phyloP scores from a whole-genome alignment of 2,888 invertebrate genomes.

The Neoaliturus tenellus region DNA sequence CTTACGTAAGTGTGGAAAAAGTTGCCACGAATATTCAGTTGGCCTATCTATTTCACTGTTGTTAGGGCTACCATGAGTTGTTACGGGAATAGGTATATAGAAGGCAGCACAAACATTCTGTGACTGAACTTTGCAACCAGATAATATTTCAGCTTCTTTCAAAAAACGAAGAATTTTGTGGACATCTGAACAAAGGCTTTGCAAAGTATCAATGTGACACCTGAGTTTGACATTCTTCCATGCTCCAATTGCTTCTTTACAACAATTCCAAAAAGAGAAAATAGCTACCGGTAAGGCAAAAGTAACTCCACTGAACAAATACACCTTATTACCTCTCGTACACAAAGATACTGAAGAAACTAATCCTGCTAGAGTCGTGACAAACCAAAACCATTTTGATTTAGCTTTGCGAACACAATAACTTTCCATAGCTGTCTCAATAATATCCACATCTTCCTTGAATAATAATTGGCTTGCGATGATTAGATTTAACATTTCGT shows the following conservation, averaged over 20 bases:
- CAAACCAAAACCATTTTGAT: neutral
- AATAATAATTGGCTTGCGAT: neutral
- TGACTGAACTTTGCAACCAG: neutral
- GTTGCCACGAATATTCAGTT: neutral
- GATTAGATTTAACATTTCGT: neutral
- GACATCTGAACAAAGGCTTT: neutral
- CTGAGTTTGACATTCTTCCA: neutral
- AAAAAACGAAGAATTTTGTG: slow-evolving; percentile 27
- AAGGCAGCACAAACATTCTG: neutral
- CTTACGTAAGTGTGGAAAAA: neutral
- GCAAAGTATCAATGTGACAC: neutral
- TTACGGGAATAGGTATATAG: neutral
- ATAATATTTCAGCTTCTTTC: slow-evolving; percentile 16
- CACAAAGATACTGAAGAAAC: neutral
- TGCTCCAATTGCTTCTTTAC: neutral
- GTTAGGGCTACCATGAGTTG: neutral
- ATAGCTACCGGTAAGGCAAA: neutral
- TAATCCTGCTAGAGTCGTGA: neutral
- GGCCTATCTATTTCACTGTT: no score
- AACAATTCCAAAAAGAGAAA: neutral
- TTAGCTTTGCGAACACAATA: neutral
- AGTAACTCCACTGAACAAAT: neutral
- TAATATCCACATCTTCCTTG: slow-evolving; percentile 14
- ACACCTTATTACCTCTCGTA: neutral
- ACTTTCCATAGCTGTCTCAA: neutral